Base-by-base conservation (phyloP, 2,888 invertebrate species). In the Formica aserva region DNA sequence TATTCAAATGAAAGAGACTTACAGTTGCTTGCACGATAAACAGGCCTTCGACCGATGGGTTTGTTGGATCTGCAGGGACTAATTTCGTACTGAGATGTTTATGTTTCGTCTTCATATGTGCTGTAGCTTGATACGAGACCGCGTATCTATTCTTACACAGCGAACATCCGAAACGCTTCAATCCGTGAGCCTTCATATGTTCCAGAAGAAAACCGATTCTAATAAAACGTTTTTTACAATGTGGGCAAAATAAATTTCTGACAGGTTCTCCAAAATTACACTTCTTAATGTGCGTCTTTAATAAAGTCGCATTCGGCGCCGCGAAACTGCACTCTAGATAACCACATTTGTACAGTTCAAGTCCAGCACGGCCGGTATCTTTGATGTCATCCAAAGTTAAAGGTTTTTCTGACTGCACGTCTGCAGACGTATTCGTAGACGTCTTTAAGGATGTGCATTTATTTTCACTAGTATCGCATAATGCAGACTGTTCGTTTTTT, bases 181-280 rank as follows among this genome's bases (percentile, higher is more conserved):
- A 93, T 0, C 96, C 96, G 86, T 97, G 97, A 3, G 94, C 92
- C 86, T 95, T 95, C 22, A 97, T 93, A 91, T 97, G 97, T 8
- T 96, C 95, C 15, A 96, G 90, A 29, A 97, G 94, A 57, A 95
- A 95, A 1, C 94, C 92, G 1, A 94, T 88, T 65, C 94, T 95
- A 83, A 95, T 95, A 71, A 96, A 95, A 8, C 91, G 89, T 86
- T 95, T 95, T 0, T 93, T 94, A 89, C 97, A 97, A 60, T 94
- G 94, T 26, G 95, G 94, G 41, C 95, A 92, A 22, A 88, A 91
- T 4, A 91, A 88, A 8, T 82, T 72, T n/a, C 83, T 89, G 0
- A 90, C 90, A 13, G 93, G 93, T 0, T 88, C 84, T 0, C 91
- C 87, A 1, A 91, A 81, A 22, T 90, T 90, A 82, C 96, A 96